Base-by-base conservation (phyloP, 1,140 invertebrate genomes). In the Fopius arisanus region DNA sequence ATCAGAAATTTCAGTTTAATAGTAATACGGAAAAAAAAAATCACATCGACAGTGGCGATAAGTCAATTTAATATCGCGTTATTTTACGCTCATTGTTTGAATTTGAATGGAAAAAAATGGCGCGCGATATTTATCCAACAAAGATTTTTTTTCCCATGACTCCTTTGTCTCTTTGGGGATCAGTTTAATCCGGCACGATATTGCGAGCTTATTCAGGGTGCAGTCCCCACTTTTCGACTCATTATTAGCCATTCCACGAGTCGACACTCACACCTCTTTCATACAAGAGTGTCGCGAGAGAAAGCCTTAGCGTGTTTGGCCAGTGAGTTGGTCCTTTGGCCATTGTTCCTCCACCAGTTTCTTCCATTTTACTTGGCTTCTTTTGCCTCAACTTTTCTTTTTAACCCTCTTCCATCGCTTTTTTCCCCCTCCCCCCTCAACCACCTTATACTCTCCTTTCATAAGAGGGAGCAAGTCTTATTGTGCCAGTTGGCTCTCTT, bases 401-500 rank as follows among this genome's bases (percentile, higher is more conserved):
- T 68, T 70, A 76, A 31, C 23, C 51, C 70, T 65, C 65, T 51
- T 40, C 65, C 43, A 31, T 26, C 29, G 33, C 33, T 31, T 37
- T 67, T 40, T 62, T 29, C 21, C 7, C n/a, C 19, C 37, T 41
- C 21, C 4, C 43, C 12, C 33, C 4, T 67, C 37, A 14, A 21
- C 9, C 33, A 43, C 40, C 33, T 43, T 69, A 37, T 73, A 71
- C 40, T 31, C 70, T 3, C 31, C 73, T 75, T 75, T 70, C 43
- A 51, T 40, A 29, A n/a, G n/a, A n/a, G 14, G 16, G 41, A 12
- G 29, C 26, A 72, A 69, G 70, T 26, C 82, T 83, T 81, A 84
- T 84, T 83, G 83, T 85, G 78, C 81, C 78, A 77, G 77, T 73
- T 79, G 75, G 73, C 75, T 81, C 86, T 82, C 85, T 86, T 86